Conservation (phyloP, 2,888 invertebrate species). For the Lepetodrilus schrolli region DNA sequence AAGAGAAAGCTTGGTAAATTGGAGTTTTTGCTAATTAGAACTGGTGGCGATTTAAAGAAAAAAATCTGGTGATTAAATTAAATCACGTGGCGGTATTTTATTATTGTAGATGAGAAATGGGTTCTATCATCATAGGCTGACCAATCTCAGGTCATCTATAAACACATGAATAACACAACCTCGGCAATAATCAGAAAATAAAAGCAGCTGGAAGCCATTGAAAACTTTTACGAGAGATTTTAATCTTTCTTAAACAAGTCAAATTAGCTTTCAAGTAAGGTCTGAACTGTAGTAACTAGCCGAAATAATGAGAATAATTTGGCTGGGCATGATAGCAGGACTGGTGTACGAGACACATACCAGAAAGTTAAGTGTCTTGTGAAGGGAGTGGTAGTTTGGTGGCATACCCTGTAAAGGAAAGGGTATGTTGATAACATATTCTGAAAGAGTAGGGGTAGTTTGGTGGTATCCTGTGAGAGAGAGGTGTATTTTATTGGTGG, state of each 20-base stretch:
- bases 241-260: conserved; percentile 25
- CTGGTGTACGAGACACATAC: no score
- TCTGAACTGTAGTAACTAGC: not conserved
- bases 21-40: no score
- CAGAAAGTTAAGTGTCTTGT: no score
- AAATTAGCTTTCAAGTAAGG: conserved; percentile 20
- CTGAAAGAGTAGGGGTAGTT: not conserved
- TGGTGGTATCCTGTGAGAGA: no score
- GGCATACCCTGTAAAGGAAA: no score
- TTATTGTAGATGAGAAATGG: not conserved
- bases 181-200: not conserved
- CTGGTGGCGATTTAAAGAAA: no score
- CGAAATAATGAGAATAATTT: not conserved
- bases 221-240: conserved; percentile 19
- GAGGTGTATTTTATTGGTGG: no score
- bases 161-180: not conserved
- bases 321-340: no score
- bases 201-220: conserved; percentile 11
- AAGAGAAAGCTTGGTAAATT: no score
- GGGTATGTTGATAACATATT: not conserved
- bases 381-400: not conserved
- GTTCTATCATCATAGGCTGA: not conserved
- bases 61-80: no score
- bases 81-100: no score
- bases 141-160: not conserved